These are phyloP conservation scores for Zenarchopterus dispar DNA, from an alignment of 2,797 vertebrate genomes.

Conservation along the genomic window DNA sequence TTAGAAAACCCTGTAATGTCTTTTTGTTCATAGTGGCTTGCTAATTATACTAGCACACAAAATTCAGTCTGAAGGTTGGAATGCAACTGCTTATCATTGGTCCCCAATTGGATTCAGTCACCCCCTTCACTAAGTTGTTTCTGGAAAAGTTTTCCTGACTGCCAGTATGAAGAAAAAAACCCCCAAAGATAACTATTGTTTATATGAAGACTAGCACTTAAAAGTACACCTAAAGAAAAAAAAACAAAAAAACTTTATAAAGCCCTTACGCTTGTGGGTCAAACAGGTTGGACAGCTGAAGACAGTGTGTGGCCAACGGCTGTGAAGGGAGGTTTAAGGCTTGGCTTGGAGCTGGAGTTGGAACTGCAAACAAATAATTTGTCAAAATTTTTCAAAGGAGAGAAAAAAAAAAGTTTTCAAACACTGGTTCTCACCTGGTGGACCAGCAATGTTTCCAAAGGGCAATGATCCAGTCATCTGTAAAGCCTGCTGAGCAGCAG, in stretches of 20 bases:
- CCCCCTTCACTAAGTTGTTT: too few relatives aligned
- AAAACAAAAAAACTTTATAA: not conserved
- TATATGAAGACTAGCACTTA: not conserved
- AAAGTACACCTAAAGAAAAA: not conserved
- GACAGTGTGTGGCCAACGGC: slow-evolving; percentile 96
- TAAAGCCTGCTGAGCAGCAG: slow-evolving; percentile 96
- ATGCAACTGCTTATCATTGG: too few relatives aligned
- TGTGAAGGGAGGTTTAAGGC: slow-evolving; percentile 88
- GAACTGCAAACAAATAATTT: slow-evolving; percentile 57
- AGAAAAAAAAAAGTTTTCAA: not conserved
- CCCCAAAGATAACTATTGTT: not conserved
- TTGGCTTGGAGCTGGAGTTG: slow-evolving; percentile 73
- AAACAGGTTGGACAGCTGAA: slow-evolving; percentile 99
- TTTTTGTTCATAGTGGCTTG: too few relatives aligned
- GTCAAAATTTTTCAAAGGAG: not conserved
- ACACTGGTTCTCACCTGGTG: slow-evolving; percentile 73
- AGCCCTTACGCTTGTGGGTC: slow-evolving; percentile 94
- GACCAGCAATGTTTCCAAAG: slow-evolving; percentile 88
- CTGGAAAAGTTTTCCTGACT: too few relatives aligned
- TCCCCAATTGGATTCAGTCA: too few relatives aligned
- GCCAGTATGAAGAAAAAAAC: too few relatives aligned
- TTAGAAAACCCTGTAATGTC: too few relatives aligned
- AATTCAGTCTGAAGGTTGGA: too few relatives aligned
- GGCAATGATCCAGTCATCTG: slow-evolving; percentile 96
- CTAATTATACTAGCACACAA: too few relatives aligned